Percentiles rank a stretch among this genome's conserved stretches.
phyloP scores from a whole-genome alignment of 2,797 vertebrate genomes.

The Vireo griseus region DNA sequence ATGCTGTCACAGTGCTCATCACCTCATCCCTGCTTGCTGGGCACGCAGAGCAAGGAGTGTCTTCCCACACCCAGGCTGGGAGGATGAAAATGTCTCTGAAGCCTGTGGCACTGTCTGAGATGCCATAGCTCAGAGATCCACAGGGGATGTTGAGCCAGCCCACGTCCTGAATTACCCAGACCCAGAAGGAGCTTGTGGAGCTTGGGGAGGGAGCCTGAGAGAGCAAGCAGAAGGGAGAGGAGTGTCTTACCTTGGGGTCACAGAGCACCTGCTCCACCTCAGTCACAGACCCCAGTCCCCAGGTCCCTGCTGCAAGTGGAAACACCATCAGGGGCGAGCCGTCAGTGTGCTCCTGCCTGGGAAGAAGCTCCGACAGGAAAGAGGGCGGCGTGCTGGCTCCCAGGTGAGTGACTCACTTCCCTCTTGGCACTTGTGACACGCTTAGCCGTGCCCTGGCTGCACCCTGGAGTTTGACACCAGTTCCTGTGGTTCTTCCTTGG shows the following conservation, averaged over 20 bases:
- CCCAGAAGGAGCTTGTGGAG: not conserved
- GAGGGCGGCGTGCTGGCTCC: not conserved
- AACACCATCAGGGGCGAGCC: rapidly evolving
- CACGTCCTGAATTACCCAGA: rapidly evolving
- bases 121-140: not conserved
- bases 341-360: not conserved
- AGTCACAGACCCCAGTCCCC: not conserved
- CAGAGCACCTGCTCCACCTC: not conserved
- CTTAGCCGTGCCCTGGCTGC: not conserved
- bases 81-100: not conserved
- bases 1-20: rapidly evolving
- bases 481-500: not conserved
- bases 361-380: not conserved
- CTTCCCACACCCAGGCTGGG: rapidly evolving
- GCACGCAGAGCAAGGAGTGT: rapidly evolving
- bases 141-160: rapidly evolving
- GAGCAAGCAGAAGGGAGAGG: not conserved
- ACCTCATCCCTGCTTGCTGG: not conserved
- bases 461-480: not conserved
- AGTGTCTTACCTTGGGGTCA: not conserved
- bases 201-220: not conserved
- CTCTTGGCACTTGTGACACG: not conserved
- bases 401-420: constrained; percentile 63
- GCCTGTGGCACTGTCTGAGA: not conserved
- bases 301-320: not conserved